Conservation (phyloP, 2,888 invertebrate species). For the Clivina fossor region DNA sequence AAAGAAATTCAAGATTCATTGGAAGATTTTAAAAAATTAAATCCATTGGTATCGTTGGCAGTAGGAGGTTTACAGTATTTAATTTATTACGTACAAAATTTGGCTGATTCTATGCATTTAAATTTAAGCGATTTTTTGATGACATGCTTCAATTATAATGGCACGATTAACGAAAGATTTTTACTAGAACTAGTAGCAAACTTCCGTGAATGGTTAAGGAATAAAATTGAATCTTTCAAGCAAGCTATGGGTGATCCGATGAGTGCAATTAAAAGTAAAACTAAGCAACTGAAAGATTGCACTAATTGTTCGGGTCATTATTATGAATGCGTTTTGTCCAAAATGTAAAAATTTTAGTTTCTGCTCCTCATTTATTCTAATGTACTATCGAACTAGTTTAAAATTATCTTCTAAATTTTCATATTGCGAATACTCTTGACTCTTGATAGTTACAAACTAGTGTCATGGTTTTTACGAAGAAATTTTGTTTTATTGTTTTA, state of each 20-base stretch:
- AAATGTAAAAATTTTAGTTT: too few species aligned
- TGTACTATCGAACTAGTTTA: too few species aligned
- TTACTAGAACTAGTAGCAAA: not conserved
- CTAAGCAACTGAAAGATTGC: too few species aligned
- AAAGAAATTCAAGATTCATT: constrained; percentile 9
- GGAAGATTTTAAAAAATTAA: constrained; percentile 8
- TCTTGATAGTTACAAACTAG: too few species aligned
- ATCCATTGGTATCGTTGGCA: constrained; percentile 9
- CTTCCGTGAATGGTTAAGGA: constrained; percentile 21
- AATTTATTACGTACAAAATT: constrained; percentile 9
- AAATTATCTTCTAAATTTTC: too few species aligned
- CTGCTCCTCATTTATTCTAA: too few species aligned
- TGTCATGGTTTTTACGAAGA: too few species aligned
- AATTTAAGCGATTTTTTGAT: not conserved
- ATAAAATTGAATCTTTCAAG: constrained; percentile 25
- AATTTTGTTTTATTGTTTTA: too few species aligned
- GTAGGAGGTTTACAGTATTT: constrained; percentile 20
- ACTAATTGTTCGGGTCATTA: constrained; percentile 7
- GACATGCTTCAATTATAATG: constrained; percentile 8
- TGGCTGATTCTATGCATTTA: not conserved
- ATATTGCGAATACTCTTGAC: too few species aligned
- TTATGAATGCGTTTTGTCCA: constrained; percentile 15
- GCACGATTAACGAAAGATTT: not conserved
- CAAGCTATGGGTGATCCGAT: too few species aligned
- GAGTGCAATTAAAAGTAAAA: too few species aligned